A percentile compares a stretch with the other conserved stretches of the same genome.
These are phyloP conservation scores for Dorcus parallelipipedus DNA, from an alignment of 2,888 invertebrate genomes.

Conservation along the genomic window DNA sequence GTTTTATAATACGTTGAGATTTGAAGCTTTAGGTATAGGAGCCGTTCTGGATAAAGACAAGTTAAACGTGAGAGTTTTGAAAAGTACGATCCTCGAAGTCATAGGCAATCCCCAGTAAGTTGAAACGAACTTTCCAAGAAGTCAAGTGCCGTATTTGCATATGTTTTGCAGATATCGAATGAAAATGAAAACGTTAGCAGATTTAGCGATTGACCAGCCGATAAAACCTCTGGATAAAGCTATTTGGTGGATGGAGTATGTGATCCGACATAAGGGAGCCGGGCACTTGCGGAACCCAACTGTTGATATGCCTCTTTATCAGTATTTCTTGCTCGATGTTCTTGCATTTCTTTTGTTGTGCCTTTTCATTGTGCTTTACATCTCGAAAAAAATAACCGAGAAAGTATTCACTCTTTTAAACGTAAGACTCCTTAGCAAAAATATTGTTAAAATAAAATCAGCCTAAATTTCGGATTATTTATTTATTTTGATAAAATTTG, in stretches of 20 bases:
- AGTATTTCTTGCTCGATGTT: slow-evolving; percentile 22
- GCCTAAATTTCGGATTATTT: too few relatives aligned
- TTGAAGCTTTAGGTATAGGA: slow-evolving; percentile 2
- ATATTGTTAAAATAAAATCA: too few relatives aligned
- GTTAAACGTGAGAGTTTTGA: slow-evolving; percentile 30
- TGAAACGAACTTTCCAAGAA: slow-evolving; percentile 6
- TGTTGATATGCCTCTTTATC: slow-evolving; percentile 24
- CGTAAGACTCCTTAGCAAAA: too few relatives aligned
- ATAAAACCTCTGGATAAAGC: slow-evolving; percentile 22
- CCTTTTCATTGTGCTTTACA: neutral
- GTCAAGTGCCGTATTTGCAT: slow-evolving; percentile 3
- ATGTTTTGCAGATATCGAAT: slow-evolving; percentile 20
- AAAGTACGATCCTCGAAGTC: slow-evolving; percentile 29
- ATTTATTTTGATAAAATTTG: too few relatives aligned
- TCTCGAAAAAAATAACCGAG: neutral
- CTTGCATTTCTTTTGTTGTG: neutral
- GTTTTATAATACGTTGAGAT: slow-evolving; percentile 6
- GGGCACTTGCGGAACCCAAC: slow-evolving; percentile 24
- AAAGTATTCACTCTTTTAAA: too few relatives aligned
- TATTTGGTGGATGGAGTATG: slow-evolving; percentile 26
- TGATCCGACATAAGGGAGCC: slow-evolving; percentile 25
- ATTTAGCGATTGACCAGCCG: slow-evolving; percentile 22
- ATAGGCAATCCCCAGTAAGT: slow-evolving; percentile 32
- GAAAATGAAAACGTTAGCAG: slow-evolving; percentile 16
- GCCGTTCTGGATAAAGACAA: slow-evolving; percentile 15